Conservation (phyloP, 2,113 vertebrate species). For the Pitta sordida region DNA sequence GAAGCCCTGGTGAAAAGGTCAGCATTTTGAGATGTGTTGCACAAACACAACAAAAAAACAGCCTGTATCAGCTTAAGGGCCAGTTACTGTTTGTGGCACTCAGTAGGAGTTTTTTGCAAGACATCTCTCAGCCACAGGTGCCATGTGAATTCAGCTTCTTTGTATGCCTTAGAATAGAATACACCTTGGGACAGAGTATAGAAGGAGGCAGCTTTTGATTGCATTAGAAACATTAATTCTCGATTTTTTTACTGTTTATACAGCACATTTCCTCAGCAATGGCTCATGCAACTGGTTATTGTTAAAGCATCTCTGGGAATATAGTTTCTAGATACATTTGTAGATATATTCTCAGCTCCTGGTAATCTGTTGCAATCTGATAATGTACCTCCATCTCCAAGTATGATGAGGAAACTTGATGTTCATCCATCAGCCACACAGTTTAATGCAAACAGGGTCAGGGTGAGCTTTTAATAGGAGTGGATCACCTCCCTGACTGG, state of each 20-base stretch:
- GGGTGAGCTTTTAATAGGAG: not conserved
- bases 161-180: not conserved
- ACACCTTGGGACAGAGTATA: not conserved
- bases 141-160: not conserved
- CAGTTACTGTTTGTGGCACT: not conserved
- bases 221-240: not conserved
- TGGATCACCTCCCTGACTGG: not conserved
- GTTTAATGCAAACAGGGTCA: not conserved
- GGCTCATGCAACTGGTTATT: not conserved
- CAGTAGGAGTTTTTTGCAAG: not conserved
- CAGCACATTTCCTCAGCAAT: not conserved
- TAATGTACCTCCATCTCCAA: not conserved
- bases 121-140: not conserved
- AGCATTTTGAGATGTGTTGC: not conserved
- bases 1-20: not conserved
- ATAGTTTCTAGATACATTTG: not conserved
- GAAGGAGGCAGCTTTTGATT: not conserved
- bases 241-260: not conserved
- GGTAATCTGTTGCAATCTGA: not conserved
- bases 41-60: not conserved
- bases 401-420: rapidly evolving
- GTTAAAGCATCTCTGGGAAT: not conserved
- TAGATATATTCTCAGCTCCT: not conserved
- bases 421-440: not conserved
- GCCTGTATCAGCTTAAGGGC: not conserved